A percentile compares a stretch with the other conserved stretches of the same genome.
Conservation (phyloP, 2,888 invertebrate genomes). For the Synergus gifuensis region DNA sequence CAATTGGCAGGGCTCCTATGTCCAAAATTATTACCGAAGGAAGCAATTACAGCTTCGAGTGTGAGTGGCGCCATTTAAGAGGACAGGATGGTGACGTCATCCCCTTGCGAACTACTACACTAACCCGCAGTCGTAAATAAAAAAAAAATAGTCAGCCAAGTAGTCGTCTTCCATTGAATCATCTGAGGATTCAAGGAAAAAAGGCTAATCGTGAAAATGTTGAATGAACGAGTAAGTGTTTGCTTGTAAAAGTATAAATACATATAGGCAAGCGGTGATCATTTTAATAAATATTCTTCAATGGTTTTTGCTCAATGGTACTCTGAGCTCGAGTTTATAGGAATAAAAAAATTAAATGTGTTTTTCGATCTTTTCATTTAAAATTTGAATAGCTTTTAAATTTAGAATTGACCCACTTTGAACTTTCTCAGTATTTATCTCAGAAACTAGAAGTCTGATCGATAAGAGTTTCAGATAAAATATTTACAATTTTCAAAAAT, state of each 20-base stretch:
- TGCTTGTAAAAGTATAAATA: not conserved
- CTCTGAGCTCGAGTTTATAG: not conserved
- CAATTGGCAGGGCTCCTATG: slow-evolving; percentile 27
- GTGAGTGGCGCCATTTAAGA: slow-evolving; percentile 33
- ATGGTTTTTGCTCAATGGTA: not conserved
- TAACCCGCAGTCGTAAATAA: slow-evolving; percentile 19
- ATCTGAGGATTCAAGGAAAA: slow-evolving; percentile 22
- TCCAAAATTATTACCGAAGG: slow-evolving; percentile 29
- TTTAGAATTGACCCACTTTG: too few relatives aligned
- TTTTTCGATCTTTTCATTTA: too few relatives aligned
- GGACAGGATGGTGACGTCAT: slow-evolving; percentile 30
- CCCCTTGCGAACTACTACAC: slow-evolving; percentile 15
- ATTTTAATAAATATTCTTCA: not conserved
- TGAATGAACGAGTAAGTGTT: slow-evolving; percentile 7
- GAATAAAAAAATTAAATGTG: not conserved
- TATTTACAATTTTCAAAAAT: too few relatives aligned
- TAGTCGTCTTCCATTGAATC: not conserved
- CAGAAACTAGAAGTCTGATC: too few relatives aligned
- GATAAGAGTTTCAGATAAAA: too few relatives aligned
- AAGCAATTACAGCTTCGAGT: slow-evolving; percentile 31
- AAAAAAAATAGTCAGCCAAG: slow-evolving; percentile 11
- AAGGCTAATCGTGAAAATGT: slow-evolving; percentile 16
- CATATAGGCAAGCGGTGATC: not conserved
- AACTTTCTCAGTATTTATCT: too few relatives aligned
- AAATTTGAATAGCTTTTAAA: too few relatives aligned